Evolutionary conservation across 2,113 vertebrate species (phyloP), one percentile per base, ranked within the genome.

Genomic region (Apteryx mantelli): DNA sequence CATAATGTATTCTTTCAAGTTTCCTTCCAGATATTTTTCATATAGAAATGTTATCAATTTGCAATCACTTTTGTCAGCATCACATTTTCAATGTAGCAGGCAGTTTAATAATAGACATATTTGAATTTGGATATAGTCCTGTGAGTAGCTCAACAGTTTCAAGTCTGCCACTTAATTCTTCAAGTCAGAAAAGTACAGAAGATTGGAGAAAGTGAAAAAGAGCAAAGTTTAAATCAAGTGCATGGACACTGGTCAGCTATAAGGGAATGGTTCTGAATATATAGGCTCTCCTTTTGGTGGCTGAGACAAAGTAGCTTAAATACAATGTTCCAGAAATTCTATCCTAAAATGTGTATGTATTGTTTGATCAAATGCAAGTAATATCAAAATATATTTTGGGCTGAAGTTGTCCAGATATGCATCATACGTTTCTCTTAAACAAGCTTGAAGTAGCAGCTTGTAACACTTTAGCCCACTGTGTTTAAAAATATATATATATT

Each of bases 381-480:
- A 3, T 53, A 13, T 26, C 58, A 53, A 30, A 14, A 7, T 26
- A 6, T 9, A 6, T 2, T 15, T 42, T n/a, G 40, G 61, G 42
- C 50, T 87, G 65, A 34, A 63, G 50, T 65, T 8, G 3, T 25
- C 9, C 40, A 11, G 61, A 63, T 7, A 56, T 56, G 34, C 7
- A 2, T 5, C 25, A 30, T 0, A 4, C 3, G 0, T 26, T 53
- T 36, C 88, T 71, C 4, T 38, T 48, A 46, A 42, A 16, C 26
- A 9, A 5, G 64, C 13, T 70, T 3, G 14, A 61, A 21, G 70
- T 4, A 22, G 81, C 81, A 86, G 26, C 1, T 4, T 38, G 38
- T 7, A 3, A 3, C 12, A 3, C 21, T 32, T 44, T 1, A 58
- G 55, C 24, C 44, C 11, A 21, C 2, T 13, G 26, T 20, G 15